Evolutionary conservation across 1,140 invertebrate genomes (phyloP), one percentile per base, ranked within the genome.

Genomic region (Spodoptera frugiperda): DNA sequence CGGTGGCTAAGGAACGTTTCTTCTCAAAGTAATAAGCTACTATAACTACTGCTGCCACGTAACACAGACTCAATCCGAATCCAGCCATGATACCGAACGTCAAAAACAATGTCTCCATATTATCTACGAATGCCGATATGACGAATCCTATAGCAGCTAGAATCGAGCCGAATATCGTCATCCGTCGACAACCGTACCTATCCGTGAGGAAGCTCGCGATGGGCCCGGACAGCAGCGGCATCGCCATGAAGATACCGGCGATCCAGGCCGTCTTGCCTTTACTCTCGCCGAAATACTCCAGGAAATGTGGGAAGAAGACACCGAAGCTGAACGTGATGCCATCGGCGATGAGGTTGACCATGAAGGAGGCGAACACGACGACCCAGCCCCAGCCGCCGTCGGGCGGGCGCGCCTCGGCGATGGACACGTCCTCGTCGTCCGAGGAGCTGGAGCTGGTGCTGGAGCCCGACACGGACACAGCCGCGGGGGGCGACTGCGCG

Each of bases 1-100:
- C 98, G 0, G 98, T 99, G 0, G 98, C 98, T 54, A 99, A 95
- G 0, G 98, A 98, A 63, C 98, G 94, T 85, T 96, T 97, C 83
- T 97, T 97, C 83, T 99, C 98, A 90, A 99, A 99, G 90, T 99
- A 99, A 88, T 98, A 99, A 1, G 98, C 98, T 3, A 99, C 98
- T 80, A 98, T 98, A 0, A 99, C 98, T 1, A 98, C 97, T 0
- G 97, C 97, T 1, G 98, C 97, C 1, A 99, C 98, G 87, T 97
- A 98, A 84, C 98, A 98, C 21, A 98, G 92, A 59, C 98, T 97
- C 77, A 99, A 94, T 9, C 98, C 98, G 80, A 98, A 97, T 1
- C 98, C 98, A 2, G 98, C 96, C 77, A 98, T 94, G 2, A 98
- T 95, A 2, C 98, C 97, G 85, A 98, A 98, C 0, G 97, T 98